Conservation (phyloP, 2,888 invertebrate genomes). For the Arrhopalites spinosus region DNA sequence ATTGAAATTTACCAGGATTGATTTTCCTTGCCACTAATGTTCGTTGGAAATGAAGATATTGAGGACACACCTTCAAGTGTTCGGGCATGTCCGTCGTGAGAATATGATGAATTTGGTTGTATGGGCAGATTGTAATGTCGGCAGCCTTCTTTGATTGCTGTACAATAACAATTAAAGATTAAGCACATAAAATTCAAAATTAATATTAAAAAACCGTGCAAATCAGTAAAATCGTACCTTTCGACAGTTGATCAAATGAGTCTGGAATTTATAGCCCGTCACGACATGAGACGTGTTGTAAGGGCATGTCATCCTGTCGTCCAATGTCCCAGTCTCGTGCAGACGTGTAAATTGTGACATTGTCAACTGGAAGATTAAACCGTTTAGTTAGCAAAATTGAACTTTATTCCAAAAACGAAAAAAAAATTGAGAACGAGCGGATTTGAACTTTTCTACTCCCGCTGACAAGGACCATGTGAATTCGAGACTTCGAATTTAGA, state of each 20-base stretch:
- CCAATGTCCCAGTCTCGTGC: constrained; percentile 34
- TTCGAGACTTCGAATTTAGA: too few relatives aligned
- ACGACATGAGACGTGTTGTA: constrained; percentile 44
- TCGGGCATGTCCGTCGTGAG: constrained; percentile 31
- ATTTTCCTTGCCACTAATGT: not conserved
- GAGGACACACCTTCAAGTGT: constrained; percentile 38
- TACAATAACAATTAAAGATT: constrained; percentile 13
- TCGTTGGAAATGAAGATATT: constrained; percentile 39
- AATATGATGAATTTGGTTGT: constrained; percentile 47
- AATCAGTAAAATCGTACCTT: constrained; percentile 39
- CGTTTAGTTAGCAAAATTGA: not conserved
- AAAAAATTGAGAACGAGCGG: too few relatives aligned
- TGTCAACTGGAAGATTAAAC: not conserved
- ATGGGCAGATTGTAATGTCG: constrained; percentile 39
- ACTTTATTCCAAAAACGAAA: not conserved
- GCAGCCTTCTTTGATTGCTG: constrained; percentile 34
- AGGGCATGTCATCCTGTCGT: constrained; percentile 41
- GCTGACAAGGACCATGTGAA: too few relatives aligned
- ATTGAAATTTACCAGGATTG: not conserved
- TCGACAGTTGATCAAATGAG: constrained; percentile 45
- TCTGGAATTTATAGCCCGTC: constrained; percentile 13
- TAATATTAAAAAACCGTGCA: not conserved
- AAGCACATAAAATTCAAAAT: too few relatives aligned
- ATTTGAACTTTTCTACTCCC: too few relatives aligned
- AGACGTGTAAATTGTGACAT: constrained; percentile 5